Percentiles rank a stretch among this genome's conserved stretches.
Evolutionary conservation across 2,113 vertebrate genomes (phyloP).

Genomic region (Elephas maximus): DNA sequence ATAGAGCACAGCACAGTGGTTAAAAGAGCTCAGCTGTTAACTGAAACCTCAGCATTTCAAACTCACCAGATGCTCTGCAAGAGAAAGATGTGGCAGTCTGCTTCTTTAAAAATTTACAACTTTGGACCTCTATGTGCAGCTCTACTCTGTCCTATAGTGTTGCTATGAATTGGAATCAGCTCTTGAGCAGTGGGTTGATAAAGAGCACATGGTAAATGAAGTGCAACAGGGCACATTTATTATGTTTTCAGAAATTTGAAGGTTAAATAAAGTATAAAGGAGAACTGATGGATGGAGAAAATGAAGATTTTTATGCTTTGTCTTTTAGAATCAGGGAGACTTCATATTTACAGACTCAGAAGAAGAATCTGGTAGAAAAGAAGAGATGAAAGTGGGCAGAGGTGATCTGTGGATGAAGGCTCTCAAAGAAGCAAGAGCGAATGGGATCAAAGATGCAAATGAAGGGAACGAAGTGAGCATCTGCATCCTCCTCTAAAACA

Average conservation of each 20-base stretch:
- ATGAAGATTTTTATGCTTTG: neutral
- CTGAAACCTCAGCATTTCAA: no score
- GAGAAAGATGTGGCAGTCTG: no score
- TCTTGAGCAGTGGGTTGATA: neutral
- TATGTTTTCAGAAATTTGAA: slow-evolving; percentile 17
- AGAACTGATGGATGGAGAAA: slow-evolving; percentile 8
- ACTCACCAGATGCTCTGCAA: no score
- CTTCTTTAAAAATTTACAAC: no score
- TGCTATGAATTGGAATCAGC: no score
- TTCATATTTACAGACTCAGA: neutral
- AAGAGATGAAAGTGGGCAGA: neutral
- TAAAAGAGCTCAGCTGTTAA: no score
- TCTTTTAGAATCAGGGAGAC: neutral
- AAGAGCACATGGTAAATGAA: neutral
- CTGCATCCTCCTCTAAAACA: neutral
- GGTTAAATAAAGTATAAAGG: slow-evolving; percentile 7
- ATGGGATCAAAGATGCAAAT: neutral
- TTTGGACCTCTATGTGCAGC: no score
- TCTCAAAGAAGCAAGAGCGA: neutral
- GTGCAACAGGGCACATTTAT: neutral
- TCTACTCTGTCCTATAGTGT: no score
- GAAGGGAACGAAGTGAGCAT: neutral
- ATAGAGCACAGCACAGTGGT: neutral
- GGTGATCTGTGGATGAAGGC: neutral
- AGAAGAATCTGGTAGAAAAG: neutral